phyloP scores from a whole-genome alignment of 2,113 vertebrate genomes.

The Mastomys natalensis region DNA sequence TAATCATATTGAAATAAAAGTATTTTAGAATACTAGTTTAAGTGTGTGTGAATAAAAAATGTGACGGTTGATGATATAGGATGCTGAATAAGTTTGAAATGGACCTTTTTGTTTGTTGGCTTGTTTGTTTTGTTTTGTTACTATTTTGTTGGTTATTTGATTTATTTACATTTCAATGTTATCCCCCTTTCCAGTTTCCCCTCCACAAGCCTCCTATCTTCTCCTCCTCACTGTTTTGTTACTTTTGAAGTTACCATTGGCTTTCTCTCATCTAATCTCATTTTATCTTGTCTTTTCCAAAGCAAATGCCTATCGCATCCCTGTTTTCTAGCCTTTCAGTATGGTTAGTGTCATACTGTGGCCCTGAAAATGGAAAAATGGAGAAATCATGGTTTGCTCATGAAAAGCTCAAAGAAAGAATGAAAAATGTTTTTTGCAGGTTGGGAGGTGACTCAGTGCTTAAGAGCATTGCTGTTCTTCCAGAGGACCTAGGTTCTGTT shows the following conservation, averaged over 20 bases:
- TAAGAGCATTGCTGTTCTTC: not conserved
- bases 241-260: not conserved
- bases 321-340: not conserved
- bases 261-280: not conserved
- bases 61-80: not conserved
- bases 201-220: too few species aligned
- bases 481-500: not conserved
- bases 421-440: not conserved
- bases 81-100: conserved; percentile 4
- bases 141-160: too few species aligned
- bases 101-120: not conserved
- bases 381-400: not conserved
- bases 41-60: not conserved
- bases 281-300: conserved; percentile 32
- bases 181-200: too few species aligned
- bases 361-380: not conserved
- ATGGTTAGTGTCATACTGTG: not conserved
- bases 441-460: not conserved
- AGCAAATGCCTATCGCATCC: too few species aligned
- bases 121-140: not conserved
- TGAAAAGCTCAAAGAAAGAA: not conserved
- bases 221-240: not conserved
- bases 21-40: not conserved
- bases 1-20: not conserved
- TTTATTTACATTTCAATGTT: too few species aligned